phyloP scores from a whole-genome alignment of 1,140 invertebrate genomes.

The Ceratina australensis region DNA sequence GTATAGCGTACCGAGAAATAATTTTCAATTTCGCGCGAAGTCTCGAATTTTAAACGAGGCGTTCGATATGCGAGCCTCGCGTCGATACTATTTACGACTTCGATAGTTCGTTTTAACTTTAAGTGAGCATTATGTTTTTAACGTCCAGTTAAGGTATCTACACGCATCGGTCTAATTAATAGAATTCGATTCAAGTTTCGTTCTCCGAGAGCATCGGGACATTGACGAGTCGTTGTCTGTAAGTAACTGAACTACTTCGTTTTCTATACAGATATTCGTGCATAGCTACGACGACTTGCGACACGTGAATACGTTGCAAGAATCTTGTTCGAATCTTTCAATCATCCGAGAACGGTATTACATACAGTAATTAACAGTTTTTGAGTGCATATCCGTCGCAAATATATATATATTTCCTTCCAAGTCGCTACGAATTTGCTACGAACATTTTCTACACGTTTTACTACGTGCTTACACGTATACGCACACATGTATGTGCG shows the following conservation, averaged over 20 bases:
- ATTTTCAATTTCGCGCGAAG: slow-evolving; percentile 19
- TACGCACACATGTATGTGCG: too few relatives aligned
- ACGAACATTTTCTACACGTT: slow-evolving; percentile 37
- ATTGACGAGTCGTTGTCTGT: slow-evolving; percentile 36
- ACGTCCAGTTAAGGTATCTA: slow-evolving; percentile 28
- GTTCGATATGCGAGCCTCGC: neutral
- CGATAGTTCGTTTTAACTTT: slow-evolving; percentile 19
- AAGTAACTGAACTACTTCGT: slow-evolving; percentile 21
- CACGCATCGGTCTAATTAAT: slow-evolving; percentile 28
- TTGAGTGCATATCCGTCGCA: slow-evolving; percentile 53
- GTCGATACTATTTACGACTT: slow-evolving; percentile 30
- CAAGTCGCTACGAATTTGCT: slow-evolving; percentile 45
- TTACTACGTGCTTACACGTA: slow-evolving; percentile 4
- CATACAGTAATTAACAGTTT: slow-evolving; percentile 38
- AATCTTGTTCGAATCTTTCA: slow-evolving; percentile 15
- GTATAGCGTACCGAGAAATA: slow-evolving; percentile 39
- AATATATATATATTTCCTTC: slow-evolving; percentile 49
- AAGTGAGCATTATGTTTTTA: slow-evolving; percentile 40
- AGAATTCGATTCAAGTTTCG: slow-evolving; percentile 31
- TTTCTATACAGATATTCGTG: slow-evolving; percentile 11
- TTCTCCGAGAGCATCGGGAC: slow-evolving; percentile 9
- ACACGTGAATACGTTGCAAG: slow-evolving; percentile 4
- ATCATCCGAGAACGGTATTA: slow-evolving; percentile 10
- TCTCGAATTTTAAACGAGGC: neutral
- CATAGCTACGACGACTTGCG: slow-evolving; percentile 2